These are phyloP conservation scores for Naso thynnoides DNA, from an alignment of 2,797 vertebrate species.

Conservation along the genomic window DNA sequence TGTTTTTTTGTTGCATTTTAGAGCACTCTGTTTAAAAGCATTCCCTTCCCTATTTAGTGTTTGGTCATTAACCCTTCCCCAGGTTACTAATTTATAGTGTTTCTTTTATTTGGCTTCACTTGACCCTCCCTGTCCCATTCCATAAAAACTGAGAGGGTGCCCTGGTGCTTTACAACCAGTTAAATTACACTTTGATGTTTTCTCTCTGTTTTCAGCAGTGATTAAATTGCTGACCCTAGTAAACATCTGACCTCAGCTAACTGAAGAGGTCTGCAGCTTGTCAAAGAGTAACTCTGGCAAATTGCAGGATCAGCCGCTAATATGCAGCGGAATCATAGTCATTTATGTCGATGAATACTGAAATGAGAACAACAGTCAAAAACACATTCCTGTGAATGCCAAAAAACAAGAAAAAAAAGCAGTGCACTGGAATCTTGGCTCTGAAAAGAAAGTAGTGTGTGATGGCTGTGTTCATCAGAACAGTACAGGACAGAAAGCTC, in stretches of 20 bases:
- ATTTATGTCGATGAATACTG: slow-evolving; percentile 31
- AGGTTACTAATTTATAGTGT: slow-evolving; percentile 88
- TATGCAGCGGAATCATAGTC: slow-evolving; percentile 34
- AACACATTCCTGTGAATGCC: slow-evolving; percentile 70
- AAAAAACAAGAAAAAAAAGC: slow-evolving; percentile 62
- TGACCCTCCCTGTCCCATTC: slow-evolving; percentile 83
- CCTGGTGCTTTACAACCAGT: slow-evolving; percentile 88
- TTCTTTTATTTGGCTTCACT: slow-evolving; percentile 86
- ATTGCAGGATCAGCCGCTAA: slow-evolving; percentile 57
- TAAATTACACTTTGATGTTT: slow-evolving; percentile 93
- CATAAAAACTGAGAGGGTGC: slow-evolving; percentile 83
- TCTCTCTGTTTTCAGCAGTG: slow-evolving; percentile 86
- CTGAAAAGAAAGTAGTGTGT: slow-evolving; percentile 71
- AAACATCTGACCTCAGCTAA: slow-evolving; percentile 87
- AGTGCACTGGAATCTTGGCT: slow-evolving; percentile 80
- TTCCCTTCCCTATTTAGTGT: slow-evolving; percentile 82
- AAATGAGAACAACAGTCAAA: slow-evolving; percentile 68
- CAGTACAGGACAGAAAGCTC: slow-evolving; percentile 78
- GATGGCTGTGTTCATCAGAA: slow-evolving; percentile 75
- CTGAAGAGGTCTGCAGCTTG: slow-evolving; percentile 81
- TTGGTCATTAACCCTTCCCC: slow-evolving; percentile 86
- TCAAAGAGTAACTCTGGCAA: slow-evolving; percentile 70
- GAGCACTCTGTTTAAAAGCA: slow-evolving; percentile 82
- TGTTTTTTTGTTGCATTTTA: slow-evolving; percentile 60
- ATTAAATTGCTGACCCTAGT: slow-evolving; percentile 89